These are phyloP conservation scores for Oophaga sylvatica DNA, from an alignment of 2,797 vertebrate genomes.

Conservation along the genomic window DNA sequence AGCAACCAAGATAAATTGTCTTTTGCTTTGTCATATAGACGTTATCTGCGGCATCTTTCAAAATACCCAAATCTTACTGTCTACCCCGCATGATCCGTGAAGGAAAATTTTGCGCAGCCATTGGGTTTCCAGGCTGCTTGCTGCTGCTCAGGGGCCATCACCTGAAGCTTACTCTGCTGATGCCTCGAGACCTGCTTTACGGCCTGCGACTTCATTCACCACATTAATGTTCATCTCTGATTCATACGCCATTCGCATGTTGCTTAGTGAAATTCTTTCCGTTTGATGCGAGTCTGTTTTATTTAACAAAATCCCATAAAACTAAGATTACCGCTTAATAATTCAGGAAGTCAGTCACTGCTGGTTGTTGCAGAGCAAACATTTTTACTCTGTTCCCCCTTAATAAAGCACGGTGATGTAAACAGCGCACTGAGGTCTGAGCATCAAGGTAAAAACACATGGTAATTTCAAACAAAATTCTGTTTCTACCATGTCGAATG, in stretches of 20 bases:
- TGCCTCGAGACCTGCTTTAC: constrained; percentile 3
- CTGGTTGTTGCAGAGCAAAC: constrained; percentile 37
- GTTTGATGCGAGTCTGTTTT: constrained; percentile 47
- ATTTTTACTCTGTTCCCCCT: constrained; percentile 30
- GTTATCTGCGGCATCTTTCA: not conserved
- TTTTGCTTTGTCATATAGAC: not conserved
- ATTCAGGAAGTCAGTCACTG: constrained; percentile 48
- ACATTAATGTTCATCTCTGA: not conserved
- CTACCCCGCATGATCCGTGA: not conserved
- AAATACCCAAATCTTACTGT: not conserved
- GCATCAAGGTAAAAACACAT: constrained; percentile 38
- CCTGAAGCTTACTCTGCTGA: not conserved
- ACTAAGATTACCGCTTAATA: constrained; percentile 47
- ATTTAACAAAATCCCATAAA: constrained; percentile 44
- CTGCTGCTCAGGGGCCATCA: not conserved
- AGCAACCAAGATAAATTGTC: not conserved
- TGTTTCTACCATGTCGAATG: constrained; percentile 40
- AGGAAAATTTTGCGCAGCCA: not conserved
- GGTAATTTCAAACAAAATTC: constrained; percentile 41
- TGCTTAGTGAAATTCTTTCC: constrained; percentile 42
- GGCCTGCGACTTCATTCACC: constrained; percentile 1
- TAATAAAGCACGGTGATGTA: constrained; percentile 27
- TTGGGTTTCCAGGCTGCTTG: not conserved
- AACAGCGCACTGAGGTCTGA: constrained; percentile 28
- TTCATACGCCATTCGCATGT: constrained; percentile 22